Percentiles rank a stretch among this genome's conserved stretches.
Evolutionary conservation across 2,888 invertebrate genomes (phyloP).

Genomic region (Corbicula japonica): DNA sequence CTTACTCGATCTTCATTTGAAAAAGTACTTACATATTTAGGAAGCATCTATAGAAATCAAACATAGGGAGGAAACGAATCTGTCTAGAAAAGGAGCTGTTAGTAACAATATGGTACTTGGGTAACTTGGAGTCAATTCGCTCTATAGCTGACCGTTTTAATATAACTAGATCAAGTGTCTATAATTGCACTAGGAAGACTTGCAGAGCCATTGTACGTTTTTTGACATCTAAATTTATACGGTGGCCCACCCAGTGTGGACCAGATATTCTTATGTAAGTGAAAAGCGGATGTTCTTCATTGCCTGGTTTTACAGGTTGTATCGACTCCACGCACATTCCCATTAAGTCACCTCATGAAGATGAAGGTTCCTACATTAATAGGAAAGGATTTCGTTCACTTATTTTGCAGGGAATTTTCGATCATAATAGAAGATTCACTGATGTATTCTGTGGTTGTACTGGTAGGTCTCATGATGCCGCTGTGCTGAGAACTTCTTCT

Average conservation of each 20-base stretch:
- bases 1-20: conserved; percentile 5
- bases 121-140: conserved; percentile 13
- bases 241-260: neutral
- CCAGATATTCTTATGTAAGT: neutral
- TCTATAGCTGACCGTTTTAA: conserved; percentile 8
- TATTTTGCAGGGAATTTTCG: neutral
- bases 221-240: neutral
- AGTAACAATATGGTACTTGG: conserved; percentile 10
- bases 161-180: conserved; percentile 9
- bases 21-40: conserved; percentile 10
- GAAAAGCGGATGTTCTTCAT: neutral
- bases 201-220: neutral
- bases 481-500: neutral
- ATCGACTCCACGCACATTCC: neutral
- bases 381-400: neutral
- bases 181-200: neutral
- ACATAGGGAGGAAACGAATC: neutral
- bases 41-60: conserved; percentile 2
- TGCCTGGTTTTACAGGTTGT: neutral
- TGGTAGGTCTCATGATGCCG: neutral
- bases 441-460: conserved; percentile 4
- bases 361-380: conserved; percentile 1
- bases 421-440: neutral
- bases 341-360: neutral
- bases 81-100: conserved; percentile 4